Evolutionary conservation across 2,797 vertebrate species (phyloP).

Genomic region (Microctenopoma steveboyesi): DNA sequence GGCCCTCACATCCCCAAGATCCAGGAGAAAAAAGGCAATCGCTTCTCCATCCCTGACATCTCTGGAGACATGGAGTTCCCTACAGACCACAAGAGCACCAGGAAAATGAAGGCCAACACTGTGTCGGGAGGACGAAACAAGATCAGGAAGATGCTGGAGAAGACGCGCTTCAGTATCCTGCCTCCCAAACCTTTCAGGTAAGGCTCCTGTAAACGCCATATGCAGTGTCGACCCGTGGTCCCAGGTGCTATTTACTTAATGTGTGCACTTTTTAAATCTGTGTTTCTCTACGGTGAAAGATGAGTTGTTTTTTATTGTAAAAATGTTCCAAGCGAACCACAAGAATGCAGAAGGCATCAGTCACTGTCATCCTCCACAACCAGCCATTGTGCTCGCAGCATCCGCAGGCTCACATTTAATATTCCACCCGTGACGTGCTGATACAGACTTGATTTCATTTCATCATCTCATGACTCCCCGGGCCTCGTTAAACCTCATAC

Average conservation of each 20-base stretch:
- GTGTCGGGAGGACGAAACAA: slow-evolving; percentile 96
- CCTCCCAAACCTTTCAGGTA: slow-evolving; percentile 95
- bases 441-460: slow-evolving; percentile 66
- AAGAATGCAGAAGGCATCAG: slow-evolving; percentile 24
- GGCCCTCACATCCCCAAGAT: slow-evolving; percentile 95
- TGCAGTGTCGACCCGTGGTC: background rate
- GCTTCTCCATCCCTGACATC: slow-evolving; percentile 94
- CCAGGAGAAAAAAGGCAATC: slow-evolving; percentile 95
- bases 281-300: background rate
- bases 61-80: slow-evolving; percentile 93
- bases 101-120: slow-evolving; percentile 96
- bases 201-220: background rate
- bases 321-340: slow-evolving; percentile 8
- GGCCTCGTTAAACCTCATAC: slow-evolving; percentile 64
- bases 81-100: slow-evolving; percentile 90
- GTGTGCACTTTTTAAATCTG: background rate
- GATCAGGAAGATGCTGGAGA: slow-evolving; percentile 97
- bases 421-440: slow-evolving; percentile 48
- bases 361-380: slow-evolving; percentile 32
- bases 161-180: slow-evolving; percentile 96
- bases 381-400: slow-evolving; percentile 39
- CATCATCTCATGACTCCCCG: slow-evolving; percentile 64
- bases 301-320: background rate
- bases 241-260: background rate
- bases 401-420: slow-evolving; percentile 58